phyloP scores from a whole-genome alignment of 2,888 invertebrate species.

The Mylabris sibirica region DNA sequence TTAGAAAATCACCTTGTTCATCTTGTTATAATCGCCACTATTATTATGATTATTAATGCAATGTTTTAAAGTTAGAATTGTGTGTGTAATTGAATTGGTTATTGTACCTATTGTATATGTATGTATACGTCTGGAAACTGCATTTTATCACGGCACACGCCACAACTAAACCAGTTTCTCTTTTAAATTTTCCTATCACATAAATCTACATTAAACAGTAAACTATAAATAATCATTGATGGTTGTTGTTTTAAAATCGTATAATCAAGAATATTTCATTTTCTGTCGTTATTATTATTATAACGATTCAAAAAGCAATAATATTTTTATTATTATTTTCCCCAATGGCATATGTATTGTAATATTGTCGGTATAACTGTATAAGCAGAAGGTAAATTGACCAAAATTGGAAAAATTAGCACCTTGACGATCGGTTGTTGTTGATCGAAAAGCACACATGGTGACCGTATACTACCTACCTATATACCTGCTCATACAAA shows the following conservation, averaged over 20 bases:
- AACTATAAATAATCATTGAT: constrained; percentile 12
- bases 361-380: background rate
- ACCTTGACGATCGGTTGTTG: constrained; percentile 40
- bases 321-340: background rate
- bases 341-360: background rate
- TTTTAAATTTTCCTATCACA: background rate
- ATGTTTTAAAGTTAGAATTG: no score
- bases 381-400: constrained; percentile 40
- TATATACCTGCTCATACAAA: no score
- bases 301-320: background rate
- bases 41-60: no score
- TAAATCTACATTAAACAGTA: constrained; percentile 6
- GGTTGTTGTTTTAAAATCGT: background rate
- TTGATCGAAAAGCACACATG: constrained; percentile 29
- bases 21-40: no score
- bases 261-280: background rate
- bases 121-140: background rate
- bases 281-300: background rate
- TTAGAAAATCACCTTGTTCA: constrained; percentile 39
- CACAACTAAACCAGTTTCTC: constrained; percentile 7
- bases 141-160: constrained; percentile 13
- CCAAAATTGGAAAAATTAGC: constrained; percentile 44
- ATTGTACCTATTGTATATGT: background rate
- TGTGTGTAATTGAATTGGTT: background rate
- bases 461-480: background rate